Evolutionary conservation across 2,888 invertebrate species (phyloP).

Genomic region (Phragmatobia fuliginosa): DNA sequence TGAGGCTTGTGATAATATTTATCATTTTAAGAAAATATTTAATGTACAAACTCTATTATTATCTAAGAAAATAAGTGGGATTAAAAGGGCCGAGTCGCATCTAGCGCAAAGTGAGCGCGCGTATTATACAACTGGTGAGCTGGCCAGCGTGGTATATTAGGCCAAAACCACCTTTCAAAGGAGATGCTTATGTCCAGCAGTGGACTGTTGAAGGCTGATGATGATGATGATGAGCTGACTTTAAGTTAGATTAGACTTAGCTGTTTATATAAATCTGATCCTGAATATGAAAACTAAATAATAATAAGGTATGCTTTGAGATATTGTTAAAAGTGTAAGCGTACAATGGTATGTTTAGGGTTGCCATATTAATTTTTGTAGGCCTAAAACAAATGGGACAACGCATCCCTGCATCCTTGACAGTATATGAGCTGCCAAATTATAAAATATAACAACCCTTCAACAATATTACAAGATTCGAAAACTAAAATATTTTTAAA

Average conservation of each 20-base stretch:
- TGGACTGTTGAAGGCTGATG: no score
- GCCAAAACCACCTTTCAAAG: no score
- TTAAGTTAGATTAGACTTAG: slow-evolving; percentile 3
- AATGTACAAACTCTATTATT: slow-evolving; percentile 32
- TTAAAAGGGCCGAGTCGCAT: not conserved
- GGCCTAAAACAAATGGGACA: no score
- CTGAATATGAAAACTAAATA: slow-evolving; percentile 8
- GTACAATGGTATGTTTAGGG: not conserved
- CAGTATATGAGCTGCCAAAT: not conserved
- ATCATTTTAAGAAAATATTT: slow-evolving; percentile 30
- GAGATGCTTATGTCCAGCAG: no score
- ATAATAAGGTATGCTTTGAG: not conserved
- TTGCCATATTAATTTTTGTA: not conserved
- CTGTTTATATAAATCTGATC: not conserved
- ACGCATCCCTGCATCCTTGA: not conserved
- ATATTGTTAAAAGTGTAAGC: not conserved
- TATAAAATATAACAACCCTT: not conserved
- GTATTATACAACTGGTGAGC: not conserved
- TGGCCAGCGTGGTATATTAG: no score
- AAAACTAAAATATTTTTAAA: not conserved
- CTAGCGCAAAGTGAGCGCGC: slow-evolving; percentile 17
- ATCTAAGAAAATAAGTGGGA: not conserved
- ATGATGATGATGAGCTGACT: slow-evolving; percentile 8
- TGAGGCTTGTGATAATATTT: slow-evolving; percentile 8
- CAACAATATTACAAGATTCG: not conserved